These are phyloP conservation scores for Argyrosomus regius DNA, from an alignment of 2,797 vertebrate genomes.

Conservation along the genomic window DNA sequence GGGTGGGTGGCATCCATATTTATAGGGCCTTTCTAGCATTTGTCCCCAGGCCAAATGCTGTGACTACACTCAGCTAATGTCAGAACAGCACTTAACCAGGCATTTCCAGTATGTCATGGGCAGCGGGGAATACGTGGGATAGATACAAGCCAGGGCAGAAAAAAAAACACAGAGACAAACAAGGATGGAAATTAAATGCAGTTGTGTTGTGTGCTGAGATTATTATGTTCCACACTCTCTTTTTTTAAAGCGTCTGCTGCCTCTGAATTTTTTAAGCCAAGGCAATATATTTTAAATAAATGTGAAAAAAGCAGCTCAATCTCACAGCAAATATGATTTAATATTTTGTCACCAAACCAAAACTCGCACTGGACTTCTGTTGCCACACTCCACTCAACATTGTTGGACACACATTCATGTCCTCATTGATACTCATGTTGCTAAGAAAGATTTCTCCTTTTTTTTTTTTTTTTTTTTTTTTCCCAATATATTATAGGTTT, in stretches of 20 bases:
- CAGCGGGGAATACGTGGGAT: slow-evolving; percentile 75
- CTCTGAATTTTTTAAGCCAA: neutral
- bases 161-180: slow-evolving; percentile 35
- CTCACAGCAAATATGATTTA: neutral
- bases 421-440: neutral
- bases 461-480: no score
- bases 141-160: slow-evolving; percentile 53
- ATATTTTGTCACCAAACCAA: neutral
- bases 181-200: slow-evolving; percentile 43
- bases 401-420: neutral
- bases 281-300: slow-evolving; percentile 6
- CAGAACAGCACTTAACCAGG: slow-evolving; percentile 85
- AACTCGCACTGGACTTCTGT: no score
- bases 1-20: slow-evolving; percentile 80
- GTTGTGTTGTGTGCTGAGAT: slow-evolving; percentile 1
- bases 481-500: no score
- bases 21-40: slow-evolving; percentile 79
- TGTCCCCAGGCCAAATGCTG: slow-evolving; percentile 84
- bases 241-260: neutral
- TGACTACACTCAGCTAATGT: slow-evolving; percentile 84
- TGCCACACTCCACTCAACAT: neutral
- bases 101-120: slow-evolving; percentile 80
- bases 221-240: slow-evolving; percentile 7
- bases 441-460: neutral
- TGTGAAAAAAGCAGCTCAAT: neutral